A percentile compares a stretch with the other conserved stretches of the same genome.
These are phyloP conservation scores for Campylomormyrus numenius DNA, from an alignment of 2,113 vertebrate genomes.

Conservation along the genomic window DNA sequence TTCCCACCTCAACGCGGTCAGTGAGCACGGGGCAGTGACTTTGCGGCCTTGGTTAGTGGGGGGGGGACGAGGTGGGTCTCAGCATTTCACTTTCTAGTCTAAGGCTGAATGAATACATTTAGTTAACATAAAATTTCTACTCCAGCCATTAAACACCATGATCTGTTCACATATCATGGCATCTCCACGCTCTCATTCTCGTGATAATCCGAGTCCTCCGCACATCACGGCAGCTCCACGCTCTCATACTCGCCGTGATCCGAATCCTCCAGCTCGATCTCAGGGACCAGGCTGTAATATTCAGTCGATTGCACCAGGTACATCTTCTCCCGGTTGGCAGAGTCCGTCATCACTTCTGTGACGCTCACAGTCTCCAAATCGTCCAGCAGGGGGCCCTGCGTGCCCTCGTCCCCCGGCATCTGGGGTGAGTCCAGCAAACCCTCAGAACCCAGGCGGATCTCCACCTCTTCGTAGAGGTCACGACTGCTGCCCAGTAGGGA, in stretches of 20 bases:
- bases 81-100: background rate
- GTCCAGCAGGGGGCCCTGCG: slow-evolving; percentile 21
- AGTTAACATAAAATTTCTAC: background rate
- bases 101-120: background rate
- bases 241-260: slow-evolving; percentile 78
- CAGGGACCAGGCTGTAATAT: slow-evolving; percentile 82
- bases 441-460: slow-evolving; percentile 63
- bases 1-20: background rate
- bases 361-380: slow-evolving; percentile 69
- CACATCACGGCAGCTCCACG: slow-evolving; percentile 57
- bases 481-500: slow-evolving; percentile 58
- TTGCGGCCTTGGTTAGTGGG: background rate
- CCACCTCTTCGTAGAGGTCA: slow-evolving; percentile 78
- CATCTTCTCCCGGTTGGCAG: slow-evolving; percentile 71
- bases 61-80: background rate
- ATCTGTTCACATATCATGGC: slow-evolving; percentile 28
- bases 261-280: slow-evolving; percentile 74
- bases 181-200: slow-evolving; percentile 69
- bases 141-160: background rate
- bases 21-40: background rate
- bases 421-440: slow-evolving; percentile 45
- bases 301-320: slow-evolving; percentile 76
- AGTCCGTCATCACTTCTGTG: slow-evolving; percentile 80
- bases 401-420: slow-evolving; percentile 26
- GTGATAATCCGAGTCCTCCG: slow-evolving; percentile 72